Conservation (phyloP, 2,888 invertebrate genomes). For the Tenthredo amoena region DNA sequence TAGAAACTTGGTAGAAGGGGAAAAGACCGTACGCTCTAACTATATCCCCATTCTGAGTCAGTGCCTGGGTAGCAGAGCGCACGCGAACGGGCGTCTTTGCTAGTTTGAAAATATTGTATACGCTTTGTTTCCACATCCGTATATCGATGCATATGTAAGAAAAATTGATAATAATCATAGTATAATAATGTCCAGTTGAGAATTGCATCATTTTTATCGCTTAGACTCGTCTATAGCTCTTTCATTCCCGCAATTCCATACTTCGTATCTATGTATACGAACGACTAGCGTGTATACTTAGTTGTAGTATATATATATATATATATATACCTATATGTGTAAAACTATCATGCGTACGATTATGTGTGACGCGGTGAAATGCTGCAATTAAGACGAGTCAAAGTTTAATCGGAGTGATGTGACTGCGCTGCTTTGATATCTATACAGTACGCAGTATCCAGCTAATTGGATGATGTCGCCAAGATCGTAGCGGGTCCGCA, state of each 20-base stretch:
- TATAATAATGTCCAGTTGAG: neutral
- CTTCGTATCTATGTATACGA: neutral
- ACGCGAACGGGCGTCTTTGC: conserved; percentile 38
- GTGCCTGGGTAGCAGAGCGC: conserved; percentile 50
- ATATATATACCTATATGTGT: neutral
- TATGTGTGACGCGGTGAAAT: conserved; percentile 43
- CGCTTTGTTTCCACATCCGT: neutral
- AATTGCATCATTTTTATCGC: neutral
- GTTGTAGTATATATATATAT: neutral
- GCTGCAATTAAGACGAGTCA: conserved; percentile 51
- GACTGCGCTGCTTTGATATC: conserved; percentile 21
- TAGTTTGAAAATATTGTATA: neutral
- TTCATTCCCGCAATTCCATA: neutral
- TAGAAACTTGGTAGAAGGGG: conserved; percentile 45
- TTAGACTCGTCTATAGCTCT: neutral
- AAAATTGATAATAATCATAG: neutral
- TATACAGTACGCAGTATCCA: neutral
- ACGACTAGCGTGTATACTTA: neutral
- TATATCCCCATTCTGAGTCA: conserved; percentile 51
- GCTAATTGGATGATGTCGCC: conserved; percentile 48
- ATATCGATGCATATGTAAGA: neutral
- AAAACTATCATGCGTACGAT: neutral
- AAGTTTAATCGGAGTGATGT: conserved; percentile 53
- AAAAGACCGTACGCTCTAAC: conserved; percentile 47
- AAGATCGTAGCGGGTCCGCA: conserved; percentile 37